Conservation (phyloP, 2,113 vertebrate genomes). For the Bettongia penicillata region DNA sequence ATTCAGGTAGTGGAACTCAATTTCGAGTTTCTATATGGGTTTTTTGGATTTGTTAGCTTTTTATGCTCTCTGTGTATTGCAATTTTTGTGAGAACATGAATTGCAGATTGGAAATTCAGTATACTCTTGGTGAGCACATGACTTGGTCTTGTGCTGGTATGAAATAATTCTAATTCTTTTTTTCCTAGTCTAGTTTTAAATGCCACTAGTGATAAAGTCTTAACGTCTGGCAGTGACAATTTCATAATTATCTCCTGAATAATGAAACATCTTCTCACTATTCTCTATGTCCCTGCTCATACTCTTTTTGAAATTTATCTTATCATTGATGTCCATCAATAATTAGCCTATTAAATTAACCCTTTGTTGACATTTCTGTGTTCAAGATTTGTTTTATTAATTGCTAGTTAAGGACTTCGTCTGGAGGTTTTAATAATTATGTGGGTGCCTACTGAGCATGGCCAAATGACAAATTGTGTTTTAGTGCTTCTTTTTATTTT, state of each 20-base stretch:
- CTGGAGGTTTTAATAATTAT: not conserved
- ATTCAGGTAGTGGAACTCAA: not conserved
- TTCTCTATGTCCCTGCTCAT: not conserved
- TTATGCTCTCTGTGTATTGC: not conserved
- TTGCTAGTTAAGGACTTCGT: not conserved
- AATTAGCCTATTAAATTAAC: not conserved
- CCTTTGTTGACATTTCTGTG: not conserved
- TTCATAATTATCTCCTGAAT: not conserved
- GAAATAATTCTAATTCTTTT: not conserved
- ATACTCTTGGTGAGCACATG: not conserved
- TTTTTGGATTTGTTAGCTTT: conserved; percentile 1
- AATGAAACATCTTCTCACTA: not conserved
- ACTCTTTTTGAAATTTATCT: not conserved
- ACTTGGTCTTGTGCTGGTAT: not conserved
- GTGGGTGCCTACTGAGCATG: not conserved
- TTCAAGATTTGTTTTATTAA: not conserved
- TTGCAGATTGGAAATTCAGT: not conserved
- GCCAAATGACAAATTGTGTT: not conserved
- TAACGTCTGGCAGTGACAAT: not conserved
- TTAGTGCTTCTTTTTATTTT: not conserved
- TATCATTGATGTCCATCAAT: not conserved
- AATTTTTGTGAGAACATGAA: not conserved
- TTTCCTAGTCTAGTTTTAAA: not conserved
- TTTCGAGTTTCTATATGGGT: not conserved
- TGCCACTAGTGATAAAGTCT: not conserved